Percentiles rank a stretch among this genome's conserved stretches.
Evolutionary conservation across 2,113 vertebrate species (phyloP).

Genomic region (Sturnira hondurensis): DNA sequence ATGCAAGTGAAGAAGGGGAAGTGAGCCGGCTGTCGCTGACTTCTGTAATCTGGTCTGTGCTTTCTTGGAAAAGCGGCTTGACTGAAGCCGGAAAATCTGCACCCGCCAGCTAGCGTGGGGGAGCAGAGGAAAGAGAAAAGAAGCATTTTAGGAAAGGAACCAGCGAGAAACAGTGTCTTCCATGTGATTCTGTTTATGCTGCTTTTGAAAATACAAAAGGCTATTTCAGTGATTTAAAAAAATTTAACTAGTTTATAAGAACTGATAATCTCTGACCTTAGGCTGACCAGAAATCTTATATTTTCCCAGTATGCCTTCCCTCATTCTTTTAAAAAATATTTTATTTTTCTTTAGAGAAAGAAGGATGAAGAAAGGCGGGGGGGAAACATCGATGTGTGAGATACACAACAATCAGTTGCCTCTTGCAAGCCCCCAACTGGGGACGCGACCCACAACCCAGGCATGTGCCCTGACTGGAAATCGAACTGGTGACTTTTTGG

Average conservation of each 20-base stretch:
- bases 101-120: neutral
- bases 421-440: no score
- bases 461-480: no score
- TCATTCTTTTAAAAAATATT: neutral
- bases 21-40: slow-evolving; percentile 2
- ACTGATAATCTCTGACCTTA: neutral
- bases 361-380: no score
- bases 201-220: slow-evolving; percentile 36
- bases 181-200: neutral
- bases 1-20: slow-evolving; percentile 40
- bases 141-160: slow-evolving; percentile 39
- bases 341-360: no score
- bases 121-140: slow-evolving; percentile 8
- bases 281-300: neutral
- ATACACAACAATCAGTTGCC: no score
- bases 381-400: no score
- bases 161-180: neutral
- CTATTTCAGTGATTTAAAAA: neutral
- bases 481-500: no score
- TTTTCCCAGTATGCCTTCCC: neutral
- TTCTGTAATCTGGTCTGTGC: slow-evolving; percentile 47
- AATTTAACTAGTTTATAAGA: neutral
- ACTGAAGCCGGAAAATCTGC: neutral
- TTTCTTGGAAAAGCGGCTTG: slow-evolving; percentile 48
- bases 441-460: no score